Conservation (phyloP, 2,797 vertebrate genomes). For the Megaceryle alcyon region DNA sequence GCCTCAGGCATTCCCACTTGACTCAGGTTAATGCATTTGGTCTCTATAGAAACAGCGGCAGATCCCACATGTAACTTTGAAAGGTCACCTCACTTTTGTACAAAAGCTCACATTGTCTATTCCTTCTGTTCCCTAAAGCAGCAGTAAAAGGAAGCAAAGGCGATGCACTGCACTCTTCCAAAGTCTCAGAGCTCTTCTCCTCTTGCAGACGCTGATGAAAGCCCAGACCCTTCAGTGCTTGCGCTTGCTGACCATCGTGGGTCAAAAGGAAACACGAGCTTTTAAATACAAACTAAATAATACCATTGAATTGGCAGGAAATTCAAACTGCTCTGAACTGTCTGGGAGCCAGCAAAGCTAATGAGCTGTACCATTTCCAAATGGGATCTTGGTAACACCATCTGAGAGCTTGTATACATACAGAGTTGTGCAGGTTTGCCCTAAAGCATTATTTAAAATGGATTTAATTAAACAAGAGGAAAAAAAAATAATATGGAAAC, state of each 20-base stretch:
- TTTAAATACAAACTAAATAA: constrained; percentile 54
- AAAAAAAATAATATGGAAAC: constrained; percentile 40
- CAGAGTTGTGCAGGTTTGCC: constrained; percentile 21
- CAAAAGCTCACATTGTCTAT: constrained; percentile 66
- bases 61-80: constrained; percentile 73
- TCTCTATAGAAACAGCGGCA: constrained; percentile 78
- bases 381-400: constrained; percentile 40
- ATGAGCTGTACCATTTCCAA: constrained; percentile 69
- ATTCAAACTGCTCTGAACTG: constrained; percentile 53
- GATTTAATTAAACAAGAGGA: constrained; percentile 34
- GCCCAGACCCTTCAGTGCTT: constrained; percentile 40
- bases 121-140: constrained; percentile 38
- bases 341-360: constrained; percentile 62
- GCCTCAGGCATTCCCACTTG: constrained; percentile 64
- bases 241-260: constrained; percentile 24
- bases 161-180: constrained; percentile 13
- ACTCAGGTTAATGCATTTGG: constrained; percentile 75
- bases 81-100: constrained; percentile 76
- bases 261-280: constrained; percentile 66
- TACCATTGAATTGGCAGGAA: constrained; percentile 52
- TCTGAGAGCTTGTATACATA: constrained; percentile 49
- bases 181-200: constrained; percentile 38
- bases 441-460: constrained; percentile 30
- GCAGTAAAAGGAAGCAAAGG: constrained; percentile 43
- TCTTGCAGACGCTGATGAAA: constrained; percentile 50